These are phyloP conservation scores for Echiichthys vipera DNA, from an alignment of 2,797 vertebrate genomes.

Conservation along the genomic window DNA sequence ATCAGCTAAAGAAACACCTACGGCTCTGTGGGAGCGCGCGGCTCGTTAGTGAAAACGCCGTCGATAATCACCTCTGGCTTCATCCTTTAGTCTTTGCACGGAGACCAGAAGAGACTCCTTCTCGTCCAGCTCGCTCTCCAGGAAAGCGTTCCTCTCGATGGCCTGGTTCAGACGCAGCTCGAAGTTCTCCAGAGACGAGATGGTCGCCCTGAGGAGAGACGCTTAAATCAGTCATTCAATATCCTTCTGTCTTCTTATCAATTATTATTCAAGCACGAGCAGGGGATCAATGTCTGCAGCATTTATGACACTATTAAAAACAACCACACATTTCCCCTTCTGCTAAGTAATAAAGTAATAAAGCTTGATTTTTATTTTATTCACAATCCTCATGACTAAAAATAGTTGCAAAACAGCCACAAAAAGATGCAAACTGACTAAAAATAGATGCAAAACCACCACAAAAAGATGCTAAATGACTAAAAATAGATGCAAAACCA, in stretches of 20 bases:
- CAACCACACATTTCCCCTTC: too few relatives aligned
- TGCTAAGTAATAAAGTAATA: too few relatives aligned
- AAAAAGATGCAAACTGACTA: too few relatives aligned
- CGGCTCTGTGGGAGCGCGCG: background rate
- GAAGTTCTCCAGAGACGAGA: constrained; percentile 97
- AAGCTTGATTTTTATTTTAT: too few relatives aligned
- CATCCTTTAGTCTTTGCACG: constrained; percentile 96
- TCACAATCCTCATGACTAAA: too few relatives aligned
- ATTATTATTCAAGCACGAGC: background rate
- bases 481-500: too few relatives aligned
- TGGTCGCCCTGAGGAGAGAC: constrained; percentile 88
- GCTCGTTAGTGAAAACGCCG: background rate
- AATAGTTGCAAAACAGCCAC: too few relatives aligned
- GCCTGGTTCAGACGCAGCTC: constrained; percentile 98
- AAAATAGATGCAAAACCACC: too few relatives aligned
- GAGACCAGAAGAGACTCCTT: constrained; percentile 96
- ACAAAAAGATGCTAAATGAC: too few relatives aligned
- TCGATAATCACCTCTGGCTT: constrained; percentile 90
- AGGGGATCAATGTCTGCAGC: constrained; percentile 28
- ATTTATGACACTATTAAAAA: too few relatives aligned
- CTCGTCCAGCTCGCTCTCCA: constrained; percentile 98
- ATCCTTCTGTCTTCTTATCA: background rate
- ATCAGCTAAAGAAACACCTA: background rate
- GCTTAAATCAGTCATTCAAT: background rate
- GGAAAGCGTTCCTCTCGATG: constrained; percentile 97